These are phyloP conservation scores for Piprites chloris DNA, from an alignment of 2,113 vertebrate species.

Conservation along the genomic window DNA sequence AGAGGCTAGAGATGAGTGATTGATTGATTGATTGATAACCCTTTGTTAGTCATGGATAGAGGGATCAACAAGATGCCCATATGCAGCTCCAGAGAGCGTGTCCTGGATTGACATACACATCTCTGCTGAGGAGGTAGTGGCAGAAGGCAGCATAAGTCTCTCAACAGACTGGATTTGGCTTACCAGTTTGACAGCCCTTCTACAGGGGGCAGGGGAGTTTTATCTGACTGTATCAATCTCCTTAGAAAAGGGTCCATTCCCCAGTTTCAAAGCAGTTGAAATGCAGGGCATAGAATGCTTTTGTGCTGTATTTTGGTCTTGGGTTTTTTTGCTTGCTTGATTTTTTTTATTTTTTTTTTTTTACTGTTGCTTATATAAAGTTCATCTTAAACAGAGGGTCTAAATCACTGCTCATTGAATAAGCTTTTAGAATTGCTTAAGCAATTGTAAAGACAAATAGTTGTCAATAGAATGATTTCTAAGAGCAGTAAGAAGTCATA, in stretches of 20 bases:
- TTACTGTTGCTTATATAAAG: background rate
- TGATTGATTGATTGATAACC: background rate
- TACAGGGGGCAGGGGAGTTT: background rate
- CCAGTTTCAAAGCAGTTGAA: background rate
- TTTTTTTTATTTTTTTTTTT: background rate
- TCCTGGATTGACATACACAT: background rate
- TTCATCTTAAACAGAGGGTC: background rate
- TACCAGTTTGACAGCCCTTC: background rate
- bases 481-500: background rate
- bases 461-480: background rate
- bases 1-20: background rate
- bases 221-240: background rate
- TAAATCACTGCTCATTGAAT: background rate
- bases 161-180: background rate
- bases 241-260: background rate
- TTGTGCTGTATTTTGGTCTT: background rate
- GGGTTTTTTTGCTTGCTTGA: background rate
- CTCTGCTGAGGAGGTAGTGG: background rate
- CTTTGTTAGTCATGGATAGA: background rate
- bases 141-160: background rate
- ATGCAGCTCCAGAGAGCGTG: background rate
- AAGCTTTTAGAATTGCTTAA: background rate
- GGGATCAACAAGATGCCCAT: background rate
- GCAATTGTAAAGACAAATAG: background rate
- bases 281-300: background rate